Evolutionary conservation across 53 echinoderm and acorn worm species (phyloP).

Genomic region (Echinarachnius parma): DNA sequence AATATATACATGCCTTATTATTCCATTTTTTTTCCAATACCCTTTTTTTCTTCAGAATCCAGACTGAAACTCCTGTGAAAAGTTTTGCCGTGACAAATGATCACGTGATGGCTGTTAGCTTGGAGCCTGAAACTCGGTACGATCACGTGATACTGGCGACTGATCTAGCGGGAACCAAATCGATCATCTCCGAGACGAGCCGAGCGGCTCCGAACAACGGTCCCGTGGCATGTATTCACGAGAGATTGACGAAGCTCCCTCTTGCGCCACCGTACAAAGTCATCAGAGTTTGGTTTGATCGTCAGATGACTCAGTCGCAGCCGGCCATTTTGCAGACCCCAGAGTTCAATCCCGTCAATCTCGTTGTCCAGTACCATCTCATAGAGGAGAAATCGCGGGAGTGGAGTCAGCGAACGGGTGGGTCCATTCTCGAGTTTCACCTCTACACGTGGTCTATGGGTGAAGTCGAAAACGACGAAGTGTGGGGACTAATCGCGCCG

Average conservation of each 20-base stretch:
- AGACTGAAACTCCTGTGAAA: too few relatives aligned
- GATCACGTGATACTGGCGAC: conserved; percentile 90
- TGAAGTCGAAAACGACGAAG: conserved; percentile 50
- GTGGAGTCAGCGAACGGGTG: conserved; percentile 85
- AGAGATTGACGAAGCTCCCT: conserved; percentile 43
- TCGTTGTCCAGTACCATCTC: conserved; percentile 76
- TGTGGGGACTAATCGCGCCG: conserved; percentile 80
- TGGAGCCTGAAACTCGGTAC: conserved; percentile 40
- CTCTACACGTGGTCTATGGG: conserved; percentile 72
- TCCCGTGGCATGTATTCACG: neutral
- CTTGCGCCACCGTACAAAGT: conserved; percentile 88
- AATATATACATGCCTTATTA: too few relatives aligned
- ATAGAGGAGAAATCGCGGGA: conserved; percentile 67
- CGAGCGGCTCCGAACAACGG: neutral
- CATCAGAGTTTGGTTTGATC: conserved; percentile 87
- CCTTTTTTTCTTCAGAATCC: too few relatives aligned
- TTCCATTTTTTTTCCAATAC: too few relatives aligned
- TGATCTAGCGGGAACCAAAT: conserved; percentile 56
- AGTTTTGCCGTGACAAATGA: too few relatives aligned
- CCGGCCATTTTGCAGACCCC: conserved; percentile 77
- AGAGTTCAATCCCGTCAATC: conserved; percentile 70
- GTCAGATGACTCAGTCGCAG: conserved; percentile 49
- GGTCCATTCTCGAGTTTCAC: conserved; percentile 79
- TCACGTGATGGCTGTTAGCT: too few relatives aligned
- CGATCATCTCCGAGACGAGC: conserved; percentile 40